A percentile compares a stretch with the other conserved stretches of the same genome.
phyloP scores from a whole-genome alignment of 2,888 invertebrate species.

The Plebejus anna region DNA sequence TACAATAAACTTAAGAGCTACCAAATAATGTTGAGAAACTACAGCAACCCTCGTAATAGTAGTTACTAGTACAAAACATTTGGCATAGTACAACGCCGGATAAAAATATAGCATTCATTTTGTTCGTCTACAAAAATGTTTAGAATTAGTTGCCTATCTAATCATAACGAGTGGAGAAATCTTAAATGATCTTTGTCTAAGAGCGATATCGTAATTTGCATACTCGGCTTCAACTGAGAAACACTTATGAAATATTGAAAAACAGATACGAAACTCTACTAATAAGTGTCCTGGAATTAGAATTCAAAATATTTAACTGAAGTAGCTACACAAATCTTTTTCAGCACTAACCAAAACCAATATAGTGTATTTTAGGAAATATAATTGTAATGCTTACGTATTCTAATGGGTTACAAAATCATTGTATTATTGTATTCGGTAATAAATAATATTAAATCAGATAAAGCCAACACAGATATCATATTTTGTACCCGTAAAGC shows the following conservation, averaged over 20 bases:
- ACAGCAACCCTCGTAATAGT: background rate
- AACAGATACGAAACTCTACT: no score
- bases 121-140: slow-evolving; percentile 57
- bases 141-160: slow-evolving; percentile 68
- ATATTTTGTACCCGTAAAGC: background rate
- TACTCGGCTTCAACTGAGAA: no score
- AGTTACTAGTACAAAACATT: slow-evolving; percentile 22
- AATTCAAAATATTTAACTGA: no score
- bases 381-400: no score
- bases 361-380: background rate
- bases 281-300: no score
- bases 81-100: slow-evolving; percentile 43
- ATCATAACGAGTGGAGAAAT: slow-evolving; percentile 45
- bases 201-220: no score
- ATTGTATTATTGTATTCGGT: background rate
- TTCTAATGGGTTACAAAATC: background rate
- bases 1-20: background rate
- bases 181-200: slow-evolving; percentile 34
- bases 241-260: no score
- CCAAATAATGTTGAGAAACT: background rate
- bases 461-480: background rate
- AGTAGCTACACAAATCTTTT: no score
- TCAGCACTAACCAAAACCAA: background rate
- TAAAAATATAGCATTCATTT: slow-evolving; percentile 63
- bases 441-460: background rate